These are phyloP conservation scores for Fissipunctia ypsillon DNA, from an alignment of 2,888 invertebrate species.

Conservation along the genomic window DNA sequence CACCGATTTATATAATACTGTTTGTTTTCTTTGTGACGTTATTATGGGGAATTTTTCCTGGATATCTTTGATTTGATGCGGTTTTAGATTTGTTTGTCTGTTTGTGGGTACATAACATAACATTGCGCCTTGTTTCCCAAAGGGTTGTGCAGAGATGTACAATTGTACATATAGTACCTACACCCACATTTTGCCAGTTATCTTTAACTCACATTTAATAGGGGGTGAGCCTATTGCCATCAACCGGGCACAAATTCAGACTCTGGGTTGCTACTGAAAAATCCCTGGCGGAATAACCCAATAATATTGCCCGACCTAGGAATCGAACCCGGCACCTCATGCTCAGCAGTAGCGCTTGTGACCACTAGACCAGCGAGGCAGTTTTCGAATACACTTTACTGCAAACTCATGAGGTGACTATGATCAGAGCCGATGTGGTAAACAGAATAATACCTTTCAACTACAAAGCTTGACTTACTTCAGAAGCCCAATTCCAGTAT, in stretches of 20 bases:
- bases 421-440: not conserved
- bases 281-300: not conserved
- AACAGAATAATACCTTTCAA: not conserved
- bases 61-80: slow-evolving; percentile 27
- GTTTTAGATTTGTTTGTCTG: slow-evolving; percentile 40
- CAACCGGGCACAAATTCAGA: not conserved
- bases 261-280: not conserved
- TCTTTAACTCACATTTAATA: not conserved
- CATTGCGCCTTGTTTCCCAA: not conserved
- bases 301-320: not conserved
- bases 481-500: no score
- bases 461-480: not conserved
- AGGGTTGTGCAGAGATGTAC: not conserved
- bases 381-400: not conserved
- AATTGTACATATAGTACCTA: not conserved
- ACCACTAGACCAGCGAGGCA: not conserved
- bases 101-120: not conserved
- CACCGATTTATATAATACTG: slow-evolving; percentile 62
- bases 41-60: slow-evolving; percentile 40
- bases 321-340: not conserved
- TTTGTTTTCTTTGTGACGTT: slow-evolving; percentile 66
- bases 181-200: not conserved
- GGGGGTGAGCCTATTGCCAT: no score
- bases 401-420: not conserved
- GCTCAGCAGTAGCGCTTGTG: not conserved